Conservation (phyloP, 2,113 vertebrate genomes). For the Sylvilagus bachmani region DNA sequence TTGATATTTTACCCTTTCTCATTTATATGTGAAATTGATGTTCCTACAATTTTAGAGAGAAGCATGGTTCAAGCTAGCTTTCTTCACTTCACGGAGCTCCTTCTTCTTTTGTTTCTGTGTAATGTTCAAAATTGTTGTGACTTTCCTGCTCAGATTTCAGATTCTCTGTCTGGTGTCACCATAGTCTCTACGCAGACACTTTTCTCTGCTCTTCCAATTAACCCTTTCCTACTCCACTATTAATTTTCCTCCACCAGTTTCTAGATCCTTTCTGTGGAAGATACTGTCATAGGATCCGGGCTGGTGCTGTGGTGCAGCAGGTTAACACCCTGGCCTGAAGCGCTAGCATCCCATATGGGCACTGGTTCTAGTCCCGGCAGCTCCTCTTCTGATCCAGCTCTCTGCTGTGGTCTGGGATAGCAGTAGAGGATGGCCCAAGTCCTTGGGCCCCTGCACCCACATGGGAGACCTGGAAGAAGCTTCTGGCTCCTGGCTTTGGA, state of each 20-base stretch:
- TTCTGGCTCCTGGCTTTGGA: no score
- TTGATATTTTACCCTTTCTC: not conserved
- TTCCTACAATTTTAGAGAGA: not conserved
- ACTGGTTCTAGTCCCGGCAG: no score
- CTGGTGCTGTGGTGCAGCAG: no score
- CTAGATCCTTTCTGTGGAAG: not conserved
- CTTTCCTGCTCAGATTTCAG: not conserved
- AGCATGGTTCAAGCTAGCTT: not conserved
- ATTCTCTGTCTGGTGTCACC: not conserved
- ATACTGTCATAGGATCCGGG: not conserved
- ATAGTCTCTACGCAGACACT: rapidly evolving
- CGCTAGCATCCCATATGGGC: no score
- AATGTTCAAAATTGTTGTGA: not conserved
- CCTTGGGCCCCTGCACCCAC: no score
- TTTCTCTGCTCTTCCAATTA: not conserved
- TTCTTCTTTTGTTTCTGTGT: not conserved
- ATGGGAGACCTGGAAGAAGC: no score
- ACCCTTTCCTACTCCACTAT: not conserved
- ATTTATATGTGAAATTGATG: constrained; percentile 3
- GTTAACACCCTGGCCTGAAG: no score
- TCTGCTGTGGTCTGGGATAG: no score
- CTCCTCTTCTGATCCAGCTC: no score
- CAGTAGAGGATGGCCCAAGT: no score
- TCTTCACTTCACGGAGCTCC: not conserved
- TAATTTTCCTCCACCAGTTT: not conserved